Percentiles rank a stretch among this genome's conserved stretches.
Conservation (phyloP, 2,888 invertebrate species). For the Altica lythri region DNA sequence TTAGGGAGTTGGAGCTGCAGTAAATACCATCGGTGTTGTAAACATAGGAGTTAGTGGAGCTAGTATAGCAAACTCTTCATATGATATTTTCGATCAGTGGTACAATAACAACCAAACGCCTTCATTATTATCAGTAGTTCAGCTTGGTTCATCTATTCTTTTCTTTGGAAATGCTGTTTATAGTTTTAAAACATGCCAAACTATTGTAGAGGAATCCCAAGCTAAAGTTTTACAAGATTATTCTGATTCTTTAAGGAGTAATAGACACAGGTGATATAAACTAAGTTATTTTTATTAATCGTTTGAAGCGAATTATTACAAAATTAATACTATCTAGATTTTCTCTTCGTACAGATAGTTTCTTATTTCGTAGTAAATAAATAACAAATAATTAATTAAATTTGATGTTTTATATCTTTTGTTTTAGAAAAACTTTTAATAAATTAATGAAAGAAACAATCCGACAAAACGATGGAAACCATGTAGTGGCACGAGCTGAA, state of each 20-base stretch:
- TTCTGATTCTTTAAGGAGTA: conserved; percentile 60
- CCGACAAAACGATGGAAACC: conserved; percentile 56
- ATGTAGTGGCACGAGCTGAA: conserved; percentile 59
- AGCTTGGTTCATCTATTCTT: conserved; percentile 47
- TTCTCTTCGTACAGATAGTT: too few relatives aligned
- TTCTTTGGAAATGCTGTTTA: conserved; percentile 51
- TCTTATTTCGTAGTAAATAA: too few relatives aligned
- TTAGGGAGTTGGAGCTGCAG: conserved; percentile 37
- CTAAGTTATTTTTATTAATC: neutral
- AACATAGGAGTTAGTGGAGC: conserved; percentile 48
- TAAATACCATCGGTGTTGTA: conserved; percentile 45
- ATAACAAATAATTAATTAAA: too few relatives aligned
- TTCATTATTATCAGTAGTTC: conserved; percentile 57
- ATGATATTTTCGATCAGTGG: conserved; percentile 48
- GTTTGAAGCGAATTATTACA: neutral
- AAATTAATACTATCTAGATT: neutral
- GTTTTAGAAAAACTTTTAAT: conserved; percentile 63
- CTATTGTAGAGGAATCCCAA: conserved; percentile 60
- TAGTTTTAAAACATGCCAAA: conserved; percentile 44
- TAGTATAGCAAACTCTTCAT: conserved; percentile 46
- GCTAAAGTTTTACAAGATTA: conserved; percentile 61
- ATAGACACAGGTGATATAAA: conserved; percentile 59
- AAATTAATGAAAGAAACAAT: conserved; percentile 63
- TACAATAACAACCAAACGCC: conserved; percentile 42
- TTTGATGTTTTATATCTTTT: neutral